phyloP scores from a whole-genome alignment of 2,113 vertebrate genomes.

The Raja brachyura region DNA sequence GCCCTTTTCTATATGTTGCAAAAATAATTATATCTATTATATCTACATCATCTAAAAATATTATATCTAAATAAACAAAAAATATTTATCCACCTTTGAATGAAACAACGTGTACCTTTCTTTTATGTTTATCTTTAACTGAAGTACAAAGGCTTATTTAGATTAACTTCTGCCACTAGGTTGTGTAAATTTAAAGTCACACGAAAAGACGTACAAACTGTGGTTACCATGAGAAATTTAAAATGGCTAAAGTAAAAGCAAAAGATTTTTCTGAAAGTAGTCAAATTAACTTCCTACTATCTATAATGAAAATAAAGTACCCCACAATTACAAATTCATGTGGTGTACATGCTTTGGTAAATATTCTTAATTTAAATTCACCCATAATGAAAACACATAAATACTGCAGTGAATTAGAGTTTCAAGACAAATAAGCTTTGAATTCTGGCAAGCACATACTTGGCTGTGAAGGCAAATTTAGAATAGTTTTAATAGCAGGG shows the following conservation, averaged over 20 bases:
- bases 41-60: too few relatives aligned
- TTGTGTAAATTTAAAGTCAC: neutral
- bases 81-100: too few relatives aligned
- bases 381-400: neutral
- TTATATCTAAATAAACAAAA: too few relatives aligned
- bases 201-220: neutral
- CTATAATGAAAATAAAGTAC: neutral
- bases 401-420: neutral
- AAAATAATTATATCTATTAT: neutral
- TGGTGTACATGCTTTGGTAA: neutral
- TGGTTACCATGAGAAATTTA: neutral
- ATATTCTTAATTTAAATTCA: neutral
- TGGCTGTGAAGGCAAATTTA: neutral
- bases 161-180: neutral
- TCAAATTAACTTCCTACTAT: neutral
- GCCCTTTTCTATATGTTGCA: neutral
- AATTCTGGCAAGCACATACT: neutral
- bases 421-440: neutral
- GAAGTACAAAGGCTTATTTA: neutral
- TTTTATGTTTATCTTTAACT: neutral
- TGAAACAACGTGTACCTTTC: too few relatives aligned
- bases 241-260: neutral
- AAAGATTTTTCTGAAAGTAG: neutral
- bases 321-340: neutral
- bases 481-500: slow-evolving; percentile 5